Evolutionary conservation across 2,797 vertebrate genomes (phyloP).

Genomic region (Notamacropus eugenii): DNA sequence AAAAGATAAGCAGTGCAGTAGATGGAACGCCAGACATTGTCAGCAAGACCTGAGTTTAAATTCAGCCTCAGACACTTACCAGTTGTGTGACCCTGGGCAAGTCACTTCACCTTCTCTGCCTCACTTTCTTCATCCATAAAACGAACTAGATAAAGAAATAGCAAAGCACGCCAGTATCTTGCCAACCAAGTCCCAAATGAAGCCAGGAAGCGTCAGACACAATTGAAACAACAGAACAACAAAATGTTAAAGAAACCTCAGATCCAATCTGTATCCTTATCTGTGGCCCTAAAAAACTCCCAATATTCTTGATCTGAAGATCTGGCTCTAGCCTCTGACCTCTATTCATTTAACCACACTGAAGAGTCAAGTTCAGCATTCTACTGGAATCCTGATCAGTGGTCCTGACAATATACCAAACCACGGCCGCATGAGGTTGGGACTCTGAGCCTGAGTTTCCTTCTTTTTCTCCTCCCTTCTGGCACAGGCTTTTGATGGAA

Average conservation of each 20-base stretch:
- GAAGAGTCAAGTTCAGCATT: not conserved
- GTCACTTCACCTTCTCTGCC: not conserved
- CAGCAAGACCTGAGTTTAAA: not conserved
- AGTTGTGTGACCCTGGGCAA: not conserved
- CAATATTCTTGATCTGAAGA: not conserved
- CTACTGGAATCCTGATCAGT: not conserved
- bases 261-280: not conserved
- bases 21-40: not conserved
- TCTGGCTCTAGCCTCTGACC: not conserved
- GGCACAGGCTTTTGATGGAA: not conserved
- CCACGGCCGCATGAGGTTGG: not conserved
- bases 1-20: not conserved
- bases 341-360: not conserved
- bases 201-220: not conserved
- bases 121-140: not conserved
- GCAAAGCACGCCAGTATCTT: not conserved
- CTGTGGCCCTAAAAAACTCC: not conserved
- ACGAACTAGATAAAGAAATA: not conserved
- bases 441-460: not conserved
- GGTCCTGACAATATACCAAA: not conserved
- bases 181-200: not conserved
- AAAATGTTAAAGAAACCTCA: not conserved
- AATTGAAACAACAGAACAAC: not conserved
- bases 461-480: not conserved
- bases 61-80: not conserved